Conservation (phyloP, 2,113 vertebrate genomes). For the Thamnophis sirtalis region DNA sequence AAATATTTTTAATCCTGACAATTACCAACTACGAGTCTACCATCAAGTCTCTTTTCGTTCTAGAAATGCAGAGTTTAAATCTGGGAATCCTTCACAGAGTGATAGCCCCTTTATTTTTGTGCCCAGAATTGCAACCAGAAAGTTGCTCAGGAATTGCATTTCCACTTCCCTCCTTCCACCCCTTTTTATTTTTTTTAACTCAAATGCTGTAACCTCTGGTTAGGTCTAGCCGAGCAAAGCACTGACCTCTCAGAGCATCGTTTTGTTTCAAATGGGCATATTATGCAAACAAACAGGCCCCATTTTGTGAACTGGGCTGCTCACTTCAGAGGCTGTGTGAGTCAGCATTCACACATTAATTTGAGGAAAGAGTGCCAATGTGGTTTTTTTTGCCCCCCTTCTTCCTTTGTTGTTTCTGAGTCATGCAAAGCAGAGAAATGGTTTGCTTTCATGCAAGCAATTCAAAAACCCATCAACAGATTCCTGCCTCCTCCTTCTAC, state of each 20-base stretch:
- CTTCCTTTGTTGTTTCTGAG: background rate
- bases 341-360: background rate
- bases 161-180: background rate
- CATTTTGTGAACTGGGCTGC: background rate
- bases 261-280: background rate
- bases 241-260: background rate
- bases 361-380: background rate
- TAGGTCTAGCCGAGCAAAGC: background rate
- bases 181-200: background rate
- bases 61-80: background rate
- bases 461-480: background rate
- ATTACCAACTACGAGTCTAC: background rate
- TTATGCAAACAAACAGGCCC: background rate
- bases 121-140: background rate
- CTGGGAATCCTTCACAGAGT: background rate
- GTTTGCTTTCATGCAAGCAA: accelerated
- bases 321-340: accelerated
- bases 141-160: background rate
- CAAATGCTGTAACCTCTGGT: background rate
- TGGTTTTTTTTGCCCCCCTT: background rate
- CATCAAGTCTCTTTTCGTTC: background rate
- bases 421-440: background rate
- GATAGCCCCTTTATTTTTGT: background rate
- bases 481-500: background rate
- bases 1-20: background rate